Evolutionary conservation across 1,140 invertebrate genomes (phyloP).

Genomic region (Drosophila nannoptera): DNA sequence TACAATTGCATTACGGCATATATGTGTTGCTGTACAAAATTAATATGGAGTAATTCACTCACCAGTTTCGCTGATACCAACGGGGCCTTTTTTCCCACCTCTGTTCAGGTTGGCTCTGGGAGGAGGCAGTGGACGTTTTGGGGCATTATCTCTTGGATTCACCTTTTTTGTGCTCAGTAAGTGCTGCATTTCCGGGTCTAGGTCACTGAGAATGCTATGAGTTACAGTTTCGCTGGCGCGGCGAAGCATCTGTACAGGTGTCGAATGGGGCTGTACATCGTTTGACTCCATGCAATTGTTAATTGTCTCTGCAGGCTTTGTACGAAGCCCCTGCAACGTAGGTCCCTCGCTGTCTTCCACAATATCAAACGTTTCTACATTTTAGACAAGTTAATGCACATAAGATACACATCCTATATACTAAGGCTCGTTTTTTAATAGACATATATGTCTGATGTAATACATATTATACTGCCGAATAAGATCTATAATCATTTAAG

Average conservation of each 20-base stretch:
- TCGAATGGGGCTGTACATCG: constrained; percentile 23
- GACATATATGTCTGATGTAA: too few species aligned
- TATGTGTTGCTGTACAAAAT: not conserved
- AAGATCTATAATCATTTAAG: too few species aligned
- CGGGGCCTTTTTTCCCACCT: not conserved
- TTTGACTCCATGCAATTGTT: not conserved
- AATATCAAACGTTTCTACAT: constrained; percentile 15
- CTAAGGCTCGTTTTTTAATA: too few species aligned
- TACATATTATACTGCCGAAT: too few species aligned
- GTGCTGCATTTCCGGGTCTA: constrained; percentile 59
- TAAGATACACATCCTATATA: too few species aligned
- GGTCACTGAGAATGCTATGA: constrained; percentile 42
- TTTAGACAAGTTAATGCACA: too few species aligned
- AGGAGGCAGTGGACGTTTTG: constrained; percentile 39
- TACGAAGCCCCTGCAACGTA: constrained; percentile 41
- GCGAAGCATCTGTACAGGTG: constrained; percentile 50
- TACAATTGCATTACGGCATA: too few species aligned
- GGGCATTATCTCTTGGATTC: constrained; percentile 6
- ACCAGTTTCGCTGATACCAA: constrained; percentile 13
- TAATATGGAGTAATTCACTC: constrained; percentile 2
- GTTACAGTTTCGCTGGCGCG: constrained; percentile 58
- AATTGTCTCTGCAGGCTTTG: constrained; percentile 1
- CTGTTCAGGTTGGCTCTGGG: constrained; percentile 24
- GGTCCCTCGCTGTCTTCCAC: constrained; percentile 47
- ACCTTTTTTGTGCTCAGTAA: constrained; percentile 21